Evolutionary conservation across 2,888 invertebrate genomes (phyloP), one percentile per base, ranked within the genome.

Genomic region (Troides helena): DNA sequence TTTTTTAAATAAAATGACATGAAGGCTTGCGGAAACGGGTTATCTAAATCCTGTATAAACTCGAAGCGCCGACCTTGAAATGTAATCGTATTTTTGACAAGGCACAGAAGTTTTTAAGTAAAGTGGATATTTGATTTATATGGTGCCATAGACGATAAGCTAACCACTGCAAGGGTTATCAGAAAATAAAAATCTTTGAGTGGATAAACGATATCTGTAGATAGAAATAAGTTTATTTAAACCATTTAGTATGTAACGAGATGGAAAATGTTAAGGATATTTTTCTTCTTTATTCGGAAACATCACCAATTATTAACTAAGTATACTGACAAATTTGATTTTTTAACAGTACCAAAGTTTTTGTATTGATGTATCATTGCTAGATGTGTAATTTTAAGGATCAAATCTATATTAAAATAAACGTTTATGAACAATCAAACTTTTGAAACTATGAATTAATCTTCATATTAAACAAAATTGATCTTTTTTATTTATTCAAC

Each of bases 81-180:
- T 14, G n/a, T 17, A 68, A 65, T 57, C 60, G 25, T 61, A 61
- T 39, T 65, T 63, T 65, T 62, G 65, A 65, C 62, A 62, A 10
- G 25, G 25, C 14, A 57, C 18, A 62, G 60, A 62, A 62, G 30
- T 57, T 65, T 46, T 59, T n/a, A 59, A 59, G 46, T 62, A 62
- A 61, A 67, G 65, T 69, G 56, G 56, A 62, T 62, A 57, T 61
- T 62, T 69, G 69, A 69, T 69, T 65, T 69, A 62, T 65, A 46
- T 23, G 62, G 56, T 67, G 61, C 57, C 57, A 25, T 61, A 65
- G 50, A 65, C 46, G 65, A 69, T 69, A 69, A 65, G 23, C 43
- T 17, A 67, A 65, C 59, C 60, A 63, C 36, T 25, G 58, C 53
- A 62, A 56, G 25, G 57, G 18, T 69, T 65, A 69, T 69, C 69